These are phyloP conservation scores for Hydrolagus affinis DNA, from an alignment of 2,113 vertebrate genomes.

Conservation along the genomic window DNA sequence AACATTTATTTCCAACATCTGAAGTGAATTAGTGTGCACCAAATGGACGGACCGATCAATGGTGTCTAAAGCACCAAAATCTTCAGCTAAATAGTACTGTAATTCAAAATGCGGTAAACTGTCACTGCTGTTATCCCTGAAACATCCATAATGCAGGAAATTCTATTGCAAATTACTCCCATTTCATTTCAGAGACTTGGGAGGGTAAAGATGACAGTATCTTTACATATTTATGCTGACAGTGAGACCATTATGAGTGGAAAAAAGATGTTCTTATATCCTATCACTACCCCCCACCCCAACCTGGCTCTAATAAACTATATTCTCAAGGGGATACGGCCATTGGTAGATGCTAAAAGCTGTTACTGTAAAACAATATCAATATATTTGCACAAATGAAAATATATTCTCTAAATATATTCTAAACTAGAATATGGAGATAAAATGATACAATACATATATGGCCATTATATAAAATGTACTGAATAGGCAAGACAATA, in stretches of 20 bases:
- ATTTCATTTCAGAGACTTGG: not conserved
- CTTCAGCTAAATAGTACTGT: slow-evolving; percentile 18
- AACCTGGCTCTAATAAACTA: not conserved
- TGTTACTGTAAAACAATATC: not conserved
- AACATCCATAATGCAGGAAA: not conserved
- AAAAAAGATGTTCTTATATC: no score
- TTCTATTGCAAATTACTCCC: no score
- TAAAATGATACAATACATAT: not conserved
- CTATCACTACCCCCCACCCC: not conserved
- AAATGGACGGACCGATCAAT: not conserved
- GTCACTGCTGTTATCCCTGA: not conserved
- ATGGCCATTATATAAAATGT: not conserved
- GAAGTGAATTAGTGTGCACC: not conserved
- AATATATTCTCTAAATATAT: not conserved
- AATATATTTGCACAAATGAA: not conserved
- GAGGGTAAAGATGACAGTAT: not conserved
- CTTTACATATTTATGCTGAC: slow-evolving; percentile 5
- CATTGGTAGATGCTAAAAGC: not conserved
- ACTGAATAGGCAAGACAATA: not conserved
- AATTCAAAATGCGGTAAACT: not conserved
- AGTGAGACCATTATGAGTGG: not conserved
- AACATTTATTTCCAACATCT: not conserved
- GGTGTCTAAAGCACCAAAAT: not conserved
- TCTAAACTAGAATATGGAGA: not conserved
- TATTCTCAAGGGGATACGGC: not conserved